phyloP scores from a whole-genome alignment of 2,113 vertebrate genomes.

The Zosterops pallidus region DNA sequence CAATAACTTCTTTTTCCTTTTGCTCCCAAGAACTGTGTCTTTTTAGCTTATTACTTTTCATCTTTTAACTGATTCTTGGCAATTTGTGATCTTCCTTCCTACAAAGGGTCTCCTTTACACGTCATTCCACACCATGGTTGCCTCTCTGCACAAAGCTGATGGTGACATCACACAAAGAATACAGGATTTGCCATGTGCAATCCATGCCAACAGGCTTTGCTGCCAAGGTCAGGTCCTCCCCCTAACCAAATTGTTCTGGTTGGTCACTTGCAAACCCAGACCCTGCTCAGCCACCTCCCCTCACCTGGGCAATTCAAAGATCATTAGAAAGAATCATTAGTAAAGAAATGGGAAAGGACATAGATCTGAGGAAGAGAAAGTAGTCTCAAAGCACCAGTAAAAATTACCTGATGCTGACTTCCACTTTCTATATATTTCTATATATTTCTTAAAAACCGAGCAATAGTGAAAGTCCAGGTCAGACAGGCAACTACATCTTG shows the following conservation, averaged over 20 bases:
- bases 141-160: neutral
- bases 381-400: neutral
- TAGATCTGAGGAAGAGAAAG: neutral
- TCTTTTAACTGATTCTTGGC: neutral
- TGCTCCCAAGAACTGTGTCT: neutral
- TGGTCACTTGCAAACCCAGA: neutral
- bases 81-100: neutral
- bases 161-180: neutral
- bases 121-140: neutral
- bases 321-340: neutral
- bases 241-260: neutral
- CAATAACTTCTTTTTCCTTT: neutral
- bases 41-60: neutral
- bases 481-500: neutral
- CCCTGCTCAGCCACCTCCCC: neutral
- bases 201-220: neutral
- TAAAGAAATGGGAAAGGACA: neutral
- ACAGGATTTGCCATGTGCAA: neutral
- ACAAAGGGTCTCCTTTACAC: neutral
- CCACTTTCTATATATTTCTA: neutral
- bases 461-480: neutral
- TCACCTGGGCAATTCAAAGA: neutral
- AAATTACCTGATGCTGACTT: neutral
- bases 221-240: neutral
- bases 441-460: neutral